These are phyloP conservation scores for Haplochromis vanheusdeni DNA, from an alignment of 2,113 vertebrate genomes.

Conservation along the genomic window DNA sequence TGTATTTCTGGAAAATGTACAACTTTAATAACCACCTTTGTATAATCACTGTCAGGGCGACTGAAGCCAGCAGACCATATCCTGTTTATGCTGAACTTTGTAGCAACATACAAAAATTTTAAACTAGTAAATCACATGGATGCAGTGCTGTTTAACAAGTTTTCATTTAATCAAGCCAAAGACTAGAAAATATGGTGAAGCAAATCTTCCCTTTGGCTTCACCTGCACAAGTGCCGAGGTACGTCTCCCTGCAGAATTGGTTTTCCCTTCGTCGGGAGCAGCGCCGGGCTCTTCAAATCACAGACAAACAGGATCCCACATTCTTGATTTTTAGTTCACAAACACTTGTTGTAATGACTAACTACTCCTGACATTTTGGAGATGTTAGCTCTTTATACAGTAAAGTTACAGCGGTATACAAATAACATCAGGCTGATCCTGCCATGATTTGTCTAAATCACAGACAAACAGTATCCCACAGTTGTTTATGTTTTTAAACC, in stretches of 20 bases:
- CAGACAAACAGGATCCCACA: fast-evolving
- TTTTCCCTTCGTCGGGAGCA: fast-evolving
- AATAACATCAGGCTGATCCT: too few relatives aligned
- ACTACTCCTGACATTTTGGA: too few relatives aligned
- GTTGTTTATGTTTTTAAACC: too few relatives aligned
- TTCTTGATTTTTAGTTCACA: too few relatives aligned
- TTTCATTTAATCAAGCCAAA: neutral
- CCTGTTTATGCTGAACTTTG: neutral
- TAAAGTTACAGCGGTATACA: too few relatives aligned
- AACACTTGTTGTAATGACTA: too few relatives aligned
- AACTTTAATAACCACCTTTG: neutral
- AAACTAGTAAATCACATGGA: neutral
- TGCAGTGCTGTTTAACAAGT: neutral
- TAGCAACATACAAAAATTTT: neutral
- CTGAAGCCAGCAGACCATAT: neutral
- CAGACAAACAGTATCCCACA: fast-evolving
- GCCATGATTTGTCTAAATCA: too few relatives aligned
- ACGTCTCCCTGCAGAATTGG: neutral
- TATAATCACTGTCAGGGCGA: neutral
- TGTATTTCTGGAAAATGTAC: neutral
- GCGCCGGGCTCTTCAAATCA: fast-evolving
- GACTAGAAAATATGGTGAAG: neutral
- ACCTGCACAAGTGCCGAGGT: neutral
- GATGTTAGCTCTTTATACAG: too few relatives aligned
- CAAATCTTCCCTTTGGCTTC: neutral